Evolutionary conservation across 2,797 vertebrate species (phyloP).

Genomic region (Schizopygopsis malacanthus): DNA sequence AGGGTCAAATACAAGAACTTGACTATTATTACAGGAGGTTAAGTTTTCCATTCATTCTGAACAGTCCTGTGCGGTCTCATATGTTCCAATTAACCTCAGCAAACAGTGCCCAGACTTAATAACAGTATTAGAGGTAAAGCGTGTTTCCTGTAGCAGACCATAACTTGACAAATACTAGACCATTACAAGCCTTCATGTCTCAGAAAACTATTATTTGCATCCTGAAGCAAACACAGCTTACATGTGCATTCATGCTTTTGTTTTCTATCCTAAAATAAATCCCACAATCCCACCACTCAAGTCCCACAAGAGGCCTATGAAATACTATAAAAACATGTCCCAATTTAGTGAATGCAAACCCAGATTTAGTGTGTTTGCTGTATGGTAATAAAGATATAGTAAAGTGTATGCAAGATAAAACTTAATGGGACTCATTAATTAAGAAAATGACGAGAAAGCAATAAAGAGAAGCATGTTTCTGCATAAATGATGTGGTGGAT

Average conservation of each 20-base stretch:
- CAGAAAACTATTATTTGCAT: background rate
- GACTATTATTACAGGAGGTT: slow-evolving; percentile 7
- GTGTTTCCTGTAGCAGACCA: slow-evolving; percentile 7
- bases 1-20: slow-evolving; percentile 18
- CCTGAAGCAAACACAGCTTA: slow-evolving; percentile 19
- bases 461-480: background rate
- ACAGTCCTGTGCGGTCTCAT: background rate
- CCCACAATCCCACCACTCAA: background rate
- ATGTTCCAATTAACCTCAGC: slow-evolving; percentile 32
- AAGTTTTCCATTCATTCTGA: slow-evolving; percentile 23
- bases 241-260: slow-evolving; percentile 30
- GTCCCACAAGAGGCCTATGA: background rate
- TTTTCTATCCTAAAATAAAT: slow-evolving; percentile 25
- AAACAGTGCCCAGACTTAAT: slow-evolving; percentile 27
- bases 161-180: slow-evolving; percentile 6
- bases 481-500: background rate
- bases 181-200: background rate
- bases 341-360: background rate
- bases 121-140: slow-evolving; percentile 3
- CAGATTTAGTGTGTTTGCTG: slow-evolving; percentile 8
- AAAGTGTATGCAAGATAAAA: slow-evolving; percentile 12
- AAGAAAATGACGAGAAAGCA: background rate
- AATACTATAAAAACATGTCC: slow-evolving; percentile 19
- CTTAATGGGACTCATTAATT: background rate
- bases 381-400: slow-evolving; percentile 37